Evolutionary conservation across 2,797 vertebrate genomes (phyloP).

Genomic region (Mionectes olivaceus): DNA sequence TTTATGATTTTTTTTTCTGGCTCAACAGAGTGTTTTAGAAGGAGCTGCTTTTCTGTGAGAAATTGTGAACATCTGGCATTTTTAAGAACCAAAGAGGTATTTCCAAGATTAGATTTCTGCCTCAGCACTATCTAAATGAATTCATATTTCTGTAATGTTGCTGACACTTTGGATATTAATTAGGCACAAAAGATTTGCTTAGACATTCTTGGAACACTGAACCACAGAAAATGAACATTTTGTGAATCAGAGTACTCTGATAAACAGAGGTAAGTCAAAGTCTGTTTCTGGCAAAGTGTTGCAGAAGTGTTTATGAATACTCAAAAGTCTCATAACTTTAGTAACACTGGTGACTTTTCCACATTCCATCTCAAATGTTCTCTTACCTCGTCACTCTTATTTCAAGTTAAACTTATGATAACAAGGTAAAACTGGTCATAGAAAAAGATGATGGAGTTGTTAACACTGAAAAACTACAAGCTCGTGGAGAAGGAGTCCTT

Average conservation of each 20-base stretch:
- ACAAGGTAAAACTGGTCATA: neutral
- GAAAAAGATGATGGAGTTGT: neutral
- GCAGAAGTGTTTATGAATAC: neutral
- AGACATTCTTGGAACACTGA: neutral
- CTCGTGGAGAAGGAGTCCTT: neutral
- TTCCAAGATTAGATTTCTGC: neutral
- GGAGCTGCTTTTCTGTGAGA: neutral
- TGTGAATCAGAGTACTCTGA: neutral
- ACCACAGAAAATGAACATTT: neutral
- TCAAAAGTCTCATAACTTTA: neutral
- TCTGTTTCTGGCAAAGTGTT: neutral
- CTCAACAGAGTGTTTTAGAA: neutral
- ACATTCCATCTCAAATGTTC: neutral
- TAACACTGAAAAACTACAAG: neutral
- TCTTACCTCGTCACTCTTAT: neutral
- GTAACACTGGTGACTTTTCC: neutral
- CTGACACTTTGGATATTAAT: neutral
- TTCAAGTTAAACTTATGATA: neutral
- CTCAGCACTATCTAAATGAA: neutral
- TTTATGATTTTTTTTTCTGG: neutral
- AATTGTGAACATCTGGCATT: neutral
- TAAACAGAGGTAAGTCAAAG: neutral
- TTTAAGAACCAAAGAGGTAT: neutral
- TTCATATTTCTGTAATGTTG: neutral
- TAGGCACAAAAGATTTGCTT: neutral